A percentile compares a stretch with the other conserved stretches of the same genome.
These are phyloP conservation scores for Rhinatrema bivittatum DNA, from an alignment of 2,797 vertebrate genomes.

Conservation along the genomic window DNA sequence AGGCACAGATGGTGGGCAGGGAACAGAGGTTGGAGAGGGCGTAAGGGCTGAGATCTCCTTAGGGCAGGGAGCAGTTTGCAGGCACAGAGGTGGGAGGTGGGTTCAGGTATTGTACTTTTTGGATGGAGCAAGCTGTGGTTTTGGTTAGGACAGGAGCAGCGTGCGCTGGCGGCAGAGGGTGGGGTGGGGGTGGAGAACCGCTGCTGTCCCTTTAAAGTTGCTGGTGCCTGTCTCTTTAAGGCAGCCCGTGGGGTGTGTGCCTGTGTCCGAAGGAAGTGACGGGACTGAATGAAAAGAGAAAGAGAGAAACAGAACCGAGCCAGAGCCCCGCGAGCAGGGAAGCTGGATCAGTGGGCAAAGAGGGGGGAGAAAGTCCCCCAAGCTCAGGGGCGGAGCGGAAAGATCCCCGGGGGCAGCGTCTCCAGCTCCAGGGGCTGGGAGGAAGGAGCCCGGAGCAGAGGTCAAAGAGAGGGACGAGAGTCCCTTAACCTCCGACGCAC, in stretches of 20 bases:
- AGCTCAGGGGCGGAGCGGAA: not conserved
- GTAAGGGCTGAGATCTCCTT: too few species aligned
- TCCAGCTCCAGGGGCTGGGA: not conserved
- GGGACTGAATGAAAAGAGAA: conserved; percentile 50
- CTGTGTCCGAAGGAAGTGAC: conserved; percentile 78
- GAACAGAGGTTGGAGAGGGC: too few species aligned
- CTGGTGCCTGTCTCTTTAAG: conserved; percentile 55
- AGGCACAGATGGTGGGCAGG: too few species aligned
- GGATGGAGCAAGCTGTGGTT: too few species aligned
- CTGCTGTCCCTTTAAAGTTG: conserved; percentile 75
- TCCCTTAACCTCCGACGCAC: too few species aligned
- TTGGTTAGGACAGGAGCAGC: too few species aligned
- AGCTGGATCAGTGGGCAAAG: not conserved
- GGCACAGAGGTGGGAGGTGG: too few species aligned
- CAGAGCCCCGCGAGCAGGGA: conserved; percentile 1
- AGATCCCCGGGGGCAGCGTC: not conserved
- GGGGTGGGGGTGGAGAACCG: conserved; percentile 48
- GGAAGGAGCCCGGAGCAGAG: not conserved
- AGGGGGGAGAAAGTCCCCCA: not conserved
- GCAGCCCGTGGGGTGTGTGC: conserved; percentile 43
- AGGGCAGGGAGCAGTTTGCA: too few species aligned
- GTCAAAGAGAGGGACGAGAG: not conserved
- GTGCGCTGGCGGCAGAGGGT: too few species aligned
- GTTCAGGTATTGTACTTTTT: too few species aligned
- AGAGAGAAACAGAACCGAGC: not conserved